phyloP scores from a whole-genome alignment of 1,140 invertebrate species.

The Diabrotica virgifera region DNA sequence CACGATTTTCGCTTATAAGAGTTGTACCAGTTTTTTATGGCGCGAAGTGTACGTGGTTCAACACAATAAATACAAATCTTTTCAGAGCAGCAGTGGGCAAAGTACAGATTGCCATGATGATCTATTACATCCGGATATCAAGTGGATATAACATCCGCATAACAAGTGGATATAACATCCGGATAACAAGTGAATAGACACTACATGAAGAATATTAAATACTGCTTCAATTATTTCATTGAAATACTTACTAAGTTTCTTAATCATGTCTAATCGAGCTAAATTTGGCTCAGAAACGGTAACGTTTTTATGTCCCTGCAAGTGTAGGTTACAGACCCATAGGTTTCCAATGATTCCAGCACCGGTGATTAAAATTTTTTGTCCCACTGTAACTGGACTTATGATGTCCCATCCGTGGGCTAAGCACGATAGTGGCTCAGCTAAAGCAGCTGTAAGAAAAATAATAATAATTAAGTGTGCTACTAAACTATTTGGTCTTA shows the following conservation, averaged over 20 bases:
- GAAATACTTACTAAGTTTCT: slow-evolving; percentile 55
- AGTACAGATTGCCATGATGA: no score
- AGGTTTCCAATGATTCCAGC: slow-evolving; percentile 71
- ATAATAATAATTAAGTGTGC: not conserved
- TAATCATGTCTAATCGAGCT: slow-evolving; percentile 52
- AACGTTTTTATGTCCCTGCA: slow-evolving; percentile 64
- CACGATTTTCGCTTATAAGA: no score
- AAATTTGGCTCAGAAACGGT: slow-evolving; percentile 63
- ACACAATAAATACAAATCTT: no score
- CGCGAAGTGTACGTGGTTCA: no score
- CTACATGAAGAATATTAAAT: no score
- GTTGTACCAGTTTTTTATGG: no score
- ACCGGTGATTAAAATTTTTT: slow-evolving; percentile 62
- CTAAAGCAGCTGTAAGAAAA: slow-evolving; percentile 53
- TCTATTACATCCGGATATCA: no score
- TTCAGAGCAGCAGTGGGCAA: no score
- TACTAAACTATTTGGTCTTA: no score
- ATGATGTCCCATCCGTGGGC: slow-evolving; percentile 64
- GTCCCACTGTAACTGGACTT: slow-evolving; percentile 57
- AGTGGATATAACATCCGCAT: no score
- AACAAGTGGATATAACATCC: no score
- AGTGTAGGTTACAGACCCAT: slow-evolving; percentile 62
- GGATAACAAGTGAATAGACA: no score
- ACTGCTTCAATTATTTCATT: not conserved
- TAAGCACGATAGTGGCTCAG: slow-evolving; percentile 66